phyloP scores from a whole-genome alignment of 2,888 invertebrate genomes.

The Drosophila villosipedis region DNA sequence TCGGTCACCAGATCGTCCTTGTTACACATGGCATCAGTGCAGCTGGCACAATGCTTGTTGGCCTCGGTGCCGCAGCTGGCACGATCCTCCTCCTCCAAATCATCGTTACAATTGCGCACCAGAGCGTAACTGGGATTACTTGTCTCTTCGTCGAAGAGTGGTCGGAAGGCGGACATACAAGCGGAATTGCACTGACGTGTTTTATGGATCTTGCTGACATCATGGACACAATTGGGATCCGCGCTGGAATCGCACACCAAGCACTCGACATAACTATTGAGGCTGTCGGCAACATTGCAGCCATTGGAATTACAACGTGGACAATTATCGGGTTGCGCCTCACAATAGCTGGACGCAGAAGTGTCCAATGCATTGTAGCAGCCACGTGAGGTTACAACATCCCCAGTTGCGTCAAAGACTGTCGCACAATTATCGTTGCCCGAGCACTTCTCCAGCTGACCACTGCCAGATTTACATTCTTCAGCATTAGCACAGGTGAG shows the following conservation, averaged over 20 bases:
- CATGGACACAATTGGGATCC: slow-evolving; percentile 60
- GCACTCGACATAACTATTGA: slow-evolving; percentile 76
- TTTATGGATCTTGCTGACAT: slow-evolving; percentile 39
- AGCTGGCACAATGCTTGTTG: slow-evolving; percentile 67
- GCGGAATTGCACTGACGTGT: slow-evolving; percentile 73
- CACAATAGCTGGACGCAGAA: slow-evolving; percentile 61
- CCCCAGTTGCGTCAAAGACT: slow-evolving; percentile 67
- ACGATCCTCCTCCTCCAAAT: slow-evolving; percentile 77
- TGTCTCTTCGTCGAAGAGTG: slow-evolving; percentile 62
- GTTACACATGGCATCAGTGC: slow-evolving; percentile 72
- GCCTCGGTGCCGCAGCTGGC: slow-evolving; percentile 60
- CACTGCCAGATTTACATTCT: slow-evolving; percentile 45
- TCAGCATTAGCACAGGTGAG: slow-evolving; percentile 60
- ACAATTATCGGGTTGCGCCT: slow-evolving; percentile 64
- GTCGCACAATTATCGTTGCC: slow-evolving; percentile 78
- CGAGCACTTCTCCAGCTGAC: slow-evolving; percentile 51
- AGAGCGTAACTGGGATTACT: slow-evolving; percentile 75
- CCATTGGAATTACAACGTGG: slow-evolving; percentile 82
- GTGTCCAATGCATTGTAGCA: slow-evolving; percentile 64
- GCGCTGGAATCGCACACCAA: slow-evolving; percentile 74
- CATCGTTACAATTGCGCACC: slow-evolving; percentile 80
- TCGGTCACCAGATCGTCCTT: slow-evolving; percentile 56
- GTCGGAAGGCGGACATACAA: slow-evolving; percentile 80
- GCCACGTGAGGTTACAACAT: slow-evolving; percentile 72
- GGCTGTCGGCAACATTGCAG: slow-evolving; percentile 76